These are phyloP conservation scores for Nylanderia fulva DNA, from an alignment of 1,140 invertebrate genomes.

Conservation along the genomic window DNA sequence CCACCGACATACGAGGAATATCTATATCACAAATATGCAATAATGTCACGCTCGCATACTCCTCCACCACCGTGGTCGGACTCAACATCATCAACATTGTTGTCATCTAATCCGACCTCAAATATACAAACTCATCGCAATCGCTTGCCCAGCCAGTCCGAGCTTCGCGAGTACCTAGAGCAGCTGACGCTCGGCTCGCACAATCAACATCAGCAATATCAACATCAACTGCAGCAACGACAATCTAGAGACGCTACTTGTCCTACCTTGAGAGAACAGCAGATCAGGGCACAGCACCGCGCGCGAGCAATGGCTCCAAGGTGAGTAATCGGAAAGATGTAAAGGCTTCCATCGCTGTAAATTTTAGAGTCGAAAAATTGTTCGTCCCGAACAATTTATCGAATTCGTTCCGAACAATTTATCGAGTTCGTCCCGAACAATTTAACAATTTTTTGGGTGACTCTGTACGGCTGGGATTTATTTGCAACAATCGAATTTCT, in stretches of 20 bases:
- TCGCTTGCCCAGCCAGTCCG: constrained; percentile 77
- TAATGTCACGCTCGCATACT: constrained; percentile 83
- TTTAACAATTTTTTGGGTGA: too few relatives aligned
- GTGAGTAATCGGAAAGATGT: constrained; percentile 68
- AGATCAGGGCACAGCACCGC: constrained; percentile 76
- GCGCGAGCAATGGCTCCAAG: constrained; percentile 81
- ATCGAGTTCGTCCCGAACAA: too few relatives aligned
- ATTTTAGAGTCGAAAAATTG: too few relatives aligned
- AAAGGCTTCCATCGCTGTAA: too few relatives aligned
- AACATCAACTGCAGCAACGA: too few relatives aligned
- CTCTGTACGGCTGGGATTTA: too few relatives aligned
- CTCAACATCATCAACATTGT: constrained; percentile 55
- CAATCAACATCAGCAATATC: constrained; percentile 66
- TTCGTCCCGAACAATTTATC: constrained; percentile 53
- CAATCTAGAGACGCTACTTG: constrained; percentile 64
- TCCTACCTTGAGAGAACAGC: constrained; percentile 76
- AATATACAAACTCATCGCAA: constrained; percentile 77
- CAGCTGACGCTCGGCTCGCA: constrained; percentile 75
- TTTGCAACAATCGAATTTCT: too few relatives aligned
- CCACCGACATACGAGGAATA: constrained; percentile 85
- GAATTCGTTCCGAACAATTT: too few relatives aligned
- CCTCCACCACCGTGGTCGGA: constrained; percentile 84
- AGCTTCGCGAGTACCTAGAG: constrained; percentile 79
- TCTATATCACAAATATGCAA: constrained; percentile 80
- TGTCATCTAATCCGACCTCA: constrained; percentile 31